Conservation (phyloP, 1,140 invertebrate species). For the Drosophila santomea region DNA sequence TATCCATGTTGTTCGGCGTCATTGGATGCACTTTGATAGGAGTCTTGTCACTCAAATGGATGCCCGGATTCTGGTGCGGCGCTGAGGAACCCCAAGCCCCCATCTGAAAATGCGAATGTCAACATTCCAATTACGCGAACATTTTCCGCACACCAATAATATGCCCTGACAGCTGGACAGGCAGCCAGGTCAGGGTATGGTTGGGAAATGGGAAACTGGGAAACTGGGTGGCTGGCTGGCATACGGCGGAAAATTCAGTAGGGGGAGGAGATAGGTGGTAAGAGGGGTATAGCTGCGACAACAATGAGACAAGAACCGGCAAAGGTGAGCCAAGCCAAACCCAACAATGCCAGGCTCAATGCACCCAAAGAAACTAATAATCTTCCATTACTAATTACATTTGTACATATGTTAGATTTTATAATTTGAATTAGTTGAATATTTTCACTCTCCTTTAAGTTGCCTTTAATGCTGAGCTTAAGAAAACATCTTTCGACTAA, state of each 20-base stretch:
- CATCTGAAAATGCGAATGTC: constrained; percentile 77
- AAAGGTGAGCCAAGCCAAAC: constrained; percentile 70
- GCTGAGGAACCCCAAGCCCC: not conserved
- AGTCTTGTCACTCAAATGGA: constrained; percentile 43
- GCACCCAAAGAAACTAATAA: constrained; percentile 6
- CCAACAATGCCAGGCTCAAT: constrained; percentile 58
- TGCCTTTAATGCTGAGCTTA: not conserved
- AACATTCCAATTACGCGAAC: constrained; percentile 84
- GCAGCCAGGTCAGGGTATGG: constrained; percentile 6
- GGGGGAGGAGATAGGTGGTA: not conserved
- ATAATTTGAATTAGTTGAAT: not conserved
- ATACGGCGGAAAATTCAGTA: not conserved
- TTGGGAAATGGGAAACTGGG: not conserved
- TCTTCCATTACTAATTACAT: too few species aligned
- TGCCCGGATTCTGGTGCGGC: not conserved
- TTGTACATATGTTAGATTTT: too few species aligned
- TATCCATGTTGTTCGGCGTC: constrained; percentile 41
- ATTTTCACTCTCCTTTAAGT: not conserved
- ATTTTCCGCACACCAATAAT: constrained; percentile 84
- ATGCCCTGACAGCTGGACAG: constrained; percentile 72
- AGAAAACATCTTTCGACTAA: not conserved
- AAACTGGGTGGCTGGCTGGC: not conserved
- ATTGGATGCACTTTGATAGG: constrained; percentile 70
- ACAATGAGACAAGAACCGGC: constrained; percentile 64
- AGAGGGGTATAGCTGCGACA: constrained; percentile 23